Evolutionary conservation across 2,888 invertebrate species (phyloP).

Genomic region (Acrobasis consociella): DNA sequence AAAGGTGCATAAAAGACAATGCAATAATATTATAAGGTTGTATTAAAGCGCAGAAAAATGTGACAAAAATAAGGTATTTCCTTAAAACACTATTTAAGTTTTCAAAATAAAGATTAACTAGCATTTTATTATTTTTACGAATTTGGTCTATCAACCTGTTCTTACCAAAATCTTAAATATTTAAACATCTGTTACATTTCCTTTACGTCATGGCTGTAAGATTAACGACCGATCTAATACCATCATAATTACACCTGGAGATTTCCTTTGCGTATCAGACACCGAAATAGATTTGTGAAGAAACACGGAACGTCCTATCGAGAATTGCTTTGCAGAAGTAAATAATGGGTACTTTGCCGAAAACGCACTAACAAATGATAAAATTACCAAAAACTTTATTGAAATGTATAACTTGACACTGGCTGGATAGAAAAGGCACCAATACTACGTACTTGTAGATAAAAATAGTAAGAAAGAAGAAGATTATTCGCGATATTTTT

Average conservation of each 20-base stretch:
- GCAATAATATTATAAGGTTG: too few relatives aligned
- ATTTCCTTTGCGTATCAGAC: slow-evolving; percentile 24
- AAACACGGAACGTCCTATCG: slow-evolving; percentile 13
- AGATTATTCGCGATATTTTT: slow-evolving; percentile 21
- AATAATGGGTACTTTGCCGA: neutral
- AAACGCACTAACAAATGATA: neutral
- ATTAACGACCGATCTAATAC: slow-evolving; percentile 21
- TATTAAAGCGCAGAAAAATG: too few relatives aligned
- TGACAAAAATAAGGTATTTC: too few relatives aligned
- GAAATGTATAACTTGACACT: slow-evolving; percentile 9
- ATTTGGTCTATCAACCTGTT: neutral
- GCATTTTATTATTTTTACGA: too few relatives aligned
- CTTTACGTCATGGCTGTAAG: slow-evolving; percentile 19
- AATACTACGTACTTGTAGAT: neutral
- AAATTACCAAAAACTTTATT: neutral
- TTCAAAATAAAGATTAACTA: too few relatives aligned
- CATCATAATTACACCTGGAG: slow-evolving; percentile 20
- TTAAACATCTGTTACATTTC: slow-evolving; percentile 2
- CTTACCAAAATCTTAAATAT: slow-evolving; percentile 4
- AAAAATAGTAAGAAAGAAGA: neutral
- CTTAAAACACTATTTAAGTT: too few relatives aligned
- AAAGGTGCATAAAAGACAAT: too few relatives aligned
- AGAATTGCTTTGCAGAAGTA: slow-evolving; percentile 9
- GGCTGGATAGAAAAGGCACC: slow-evolving; percentile 9
- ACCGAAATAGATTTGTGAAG: slow-evolving; percentile 20